Evolutionary conservation across 2,888 invertebrate species (phyloP), one percentile per base, ranked within the genome.

Genomic region (Rugalucina vietnamica): DNA sequence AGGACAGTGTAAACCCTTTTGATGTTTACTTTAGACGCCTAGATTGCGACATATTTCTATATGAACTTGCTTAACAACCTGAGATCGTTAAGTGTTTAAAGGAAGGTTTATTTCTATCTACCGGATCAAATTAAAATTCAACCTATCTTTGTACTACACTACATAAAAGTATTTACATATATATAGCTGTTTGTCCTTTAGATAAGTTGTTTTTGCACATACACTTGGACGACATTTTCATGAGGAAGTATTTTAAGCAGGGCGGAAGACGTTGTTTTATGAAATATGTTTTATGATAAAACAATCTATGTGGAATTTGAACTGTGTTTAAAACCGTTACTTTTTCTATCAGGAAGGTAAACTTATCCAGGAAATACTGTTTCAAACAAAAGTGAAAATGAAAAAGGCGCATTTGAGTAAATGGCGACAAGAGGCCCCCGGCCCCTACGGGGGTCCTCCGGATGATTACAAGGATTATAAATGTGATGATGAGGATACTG

Each of bases 361-460:
- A 65, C 3, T 18, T 8, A 8, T 43, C 1, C 60, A 34, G 4
- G 14, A n/a, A n/a, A n/a, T n/a, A 65, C 65, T 10, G 54, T 54
- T 8, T 54, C 18, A n/a, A n/a, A 12, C 43, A 43, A 43, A 43
- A 43, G 43, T 54, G 54, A 54, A 54, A 39, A 86, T 86, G 86
- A 86, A 86, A 75, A 86, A 86, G 50, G 81, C 84, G 24, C 86
- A 86, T 65, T 79, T 86, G 57, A 81, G 72, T n/a, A 86, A 86
- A 79, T 86, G 86, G 86, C 57, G 86, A 14, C 79, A 81, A 43
- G 82, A 86, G 65, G 49, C 60, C 8, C 18, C 60, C 1, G 24
- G 43, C 27, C 29, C 5, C 18, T 60, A 29, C 10, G 29, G 29
- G 54, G 43, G 43, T 12, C 43, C 43, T 12, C 43, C 43, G 43